Conservation (phyloP, 2,888 invertebrate species). For the Vanessa cardui region DNA sequence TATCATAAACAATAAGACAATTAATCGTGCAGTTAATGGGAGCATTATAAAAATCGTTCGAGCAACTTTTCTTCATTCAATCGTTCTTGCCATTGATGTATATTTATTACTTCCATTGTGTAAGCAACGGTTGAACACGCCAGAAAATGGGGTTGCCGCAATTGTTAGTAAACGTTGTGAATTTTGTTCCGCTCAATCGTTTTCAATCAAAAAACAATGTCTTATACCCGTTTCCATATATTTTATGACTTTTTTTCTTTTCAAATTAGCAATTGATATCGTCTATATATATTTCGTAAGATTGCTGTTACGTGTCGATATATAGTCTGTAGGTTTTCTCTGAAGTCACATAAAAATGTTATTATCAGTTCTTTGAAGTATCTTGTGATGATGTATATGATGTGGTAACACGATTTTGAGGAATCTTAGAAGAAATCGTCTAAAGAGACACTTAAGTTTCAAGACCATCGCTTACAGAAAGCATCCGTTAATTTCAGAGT, state of each 20-base stretch:
- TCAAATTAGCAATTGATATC: neutral
- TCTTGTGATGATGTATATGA: no score
- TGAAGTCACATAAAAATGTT: no score
- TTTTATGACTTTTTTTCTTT: neutral
- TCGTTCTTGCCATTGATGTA: conserved; percentile 45
- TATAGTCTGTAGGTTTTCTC: no score
- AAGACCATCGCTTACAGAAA: no score
- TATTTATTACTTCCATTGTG: conserved; percentile 51
- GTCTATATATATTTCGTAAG: no score
- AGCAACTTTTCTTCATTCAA: conserved; percentile 33
- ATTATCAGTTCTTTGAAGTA: no score
- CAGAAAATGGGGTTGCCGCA: conserved; percentile 41
- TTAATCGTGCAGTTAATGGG: neutral
- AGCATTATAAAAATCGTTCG: conserved; percentile 22
- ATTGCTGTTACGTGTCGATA: no score
- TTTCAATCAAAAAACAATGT: neutral
- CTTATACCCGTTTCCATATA: neutral
- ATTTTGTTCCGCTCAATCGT: conserved; percentile 14
- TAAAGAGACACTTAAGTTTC: no score
- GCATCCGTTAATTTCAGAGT: no score
- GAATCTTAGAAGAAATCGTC: no score
- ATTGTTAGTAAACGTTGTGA: conserved; percentile 36
- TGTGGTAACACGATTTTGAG: no score
- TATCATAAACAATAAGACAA: neutral
- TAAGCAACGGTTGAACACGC: conserved; percentile 46